phyloP scores from a whole-genome alignment of 2,797 vertebrate genomes.

The Bradypodion pumilum region DNA sequence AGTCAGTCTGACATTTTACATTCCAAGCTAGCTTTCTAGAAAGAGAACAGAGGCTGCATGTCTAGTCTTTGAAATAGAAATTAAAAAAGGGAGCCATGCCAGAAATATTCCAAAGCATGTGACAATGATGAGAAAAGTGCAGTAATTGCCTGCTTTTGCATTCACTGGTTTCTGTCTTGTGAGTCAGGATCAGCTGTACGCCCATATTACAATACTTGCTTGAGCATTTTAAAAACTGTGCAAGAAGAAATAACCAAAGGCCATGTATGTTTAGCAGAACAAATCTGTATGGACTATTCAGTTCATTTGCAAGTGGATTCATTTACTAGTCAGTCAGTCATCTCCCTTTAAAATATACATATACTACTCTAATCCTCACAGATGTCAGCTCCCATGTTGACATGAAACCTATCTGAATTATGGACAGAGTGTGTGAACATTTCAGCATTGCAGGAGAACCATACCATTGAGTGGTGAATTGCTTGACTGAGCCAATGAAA shows the following conservation, averaged over 20 bases:
- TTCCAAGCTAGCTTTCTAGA: slow-evolving; percentile 42
- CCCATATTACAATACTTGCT: neutral
- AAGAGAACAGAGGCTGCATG: slow-evolving; percentile 44
- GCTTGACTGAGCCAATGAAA: neutral
- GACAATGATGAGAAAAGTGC: neutral
- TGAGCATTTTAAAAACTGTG: neutral
- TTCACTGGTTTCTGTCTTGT: neutral
- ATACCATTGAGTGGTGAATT: neutral
- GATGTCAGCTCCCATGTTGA: neutral
- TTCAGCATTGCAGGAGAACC: neutral
- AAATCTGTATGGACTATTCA: neutral
- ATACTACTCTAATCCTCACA: neutral
- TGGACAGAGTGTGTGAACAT: neutral
- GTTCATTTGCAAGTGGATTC: neutral
- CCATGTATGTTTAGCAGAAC: neutral
- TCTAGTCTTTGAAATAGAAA: slow-evolving; percentile 56
- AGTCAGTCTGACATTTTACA: slow-evolving; percentile 62
- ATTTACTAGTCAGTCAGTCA: neutral
- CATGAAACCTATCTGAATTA: neutral
- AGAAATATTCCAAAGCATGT: neutral
- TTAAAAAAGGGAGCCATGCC: neutral
- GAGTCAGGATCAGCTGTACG: neutral
- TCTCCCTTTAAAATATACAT: neutral
- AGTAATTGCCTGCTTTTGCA: neutral
- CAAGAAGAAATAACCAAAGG: slow-evolving; percentile 22